Conservation (phyloP, 2,113 vertebrate species). For the Pachycephala philippinensis region DNA sequence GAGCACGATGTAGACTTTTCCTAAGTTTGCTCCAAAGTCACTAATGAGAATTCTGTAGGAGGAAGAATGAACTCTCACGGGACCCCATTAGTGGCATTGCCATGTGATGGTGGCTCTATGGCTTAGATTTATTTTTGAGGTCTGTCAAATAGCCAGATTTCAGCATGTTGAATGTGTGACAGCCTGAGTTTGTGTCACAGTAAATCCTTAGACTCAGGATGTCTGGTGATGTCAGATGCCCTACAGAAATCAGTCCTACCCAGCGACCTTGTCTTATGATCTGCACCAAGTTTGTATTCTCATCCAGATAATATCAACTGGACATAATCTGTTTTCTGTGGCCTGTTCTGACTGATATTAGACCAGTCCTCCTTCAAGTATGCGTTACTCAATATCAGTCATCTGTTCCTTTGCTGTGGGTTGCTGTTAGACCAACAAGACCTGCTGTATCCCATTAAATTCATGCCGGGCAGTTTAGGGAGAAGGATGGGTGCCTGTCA, state of each 20-base stretch:
- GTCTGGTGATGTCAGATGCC: neutral
- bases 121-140: constrained; percentile 6
- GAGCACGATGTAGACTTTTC: neutral
- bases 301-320: neutral
- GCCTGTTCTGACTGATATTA: neutral
- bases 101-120: neutral
- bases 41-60: neutral
- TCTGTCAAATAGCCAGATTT: neutral
- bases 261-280: neutral
- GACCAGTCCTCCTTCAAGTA: neutral
- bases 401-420: neutral
- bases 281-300: neutral
- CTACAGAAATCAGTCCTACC: neutral
- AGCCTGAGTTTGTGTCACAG: constrained; percentile 6
- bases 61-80: neutral
- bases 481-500: neutral
- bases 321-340: neutral
- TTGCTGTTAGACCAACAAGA: neutral
- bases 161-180: neutral
- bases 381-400: neutral
- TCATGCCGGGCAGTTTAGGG: neutral
- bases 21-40: neutral
- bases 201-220: neutral
- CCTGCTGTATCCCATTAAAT: neutral
- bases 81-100: neutral